A percentile compares a stretch with the other conserved stretches of the same genome.
Evolutionary conservation across 2,888 invertebrate genomes (phyloP).

Genomic region (Phengaris arion): DNA sequence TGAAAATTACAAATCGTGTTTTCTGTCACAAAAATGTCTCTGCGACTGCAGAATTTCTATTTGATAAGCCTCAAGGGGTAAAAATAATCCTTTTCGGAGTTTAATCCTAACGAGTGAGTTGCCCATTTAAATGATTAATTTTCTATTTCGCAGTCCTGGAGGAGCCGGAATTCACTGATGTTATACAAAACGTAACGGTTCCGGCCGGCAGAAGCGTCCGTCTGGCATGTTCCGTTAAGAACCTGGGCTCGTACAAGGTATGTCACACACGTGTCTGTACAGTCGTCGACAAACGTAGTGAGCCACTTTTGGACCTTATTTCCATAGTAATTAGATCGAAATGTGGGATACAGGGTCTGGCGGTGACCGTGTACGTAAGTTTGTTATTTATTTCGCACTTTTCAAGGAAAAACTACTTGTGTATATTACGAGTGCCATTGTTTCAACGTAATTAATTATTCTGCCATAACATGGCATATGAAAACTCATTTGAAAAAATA

Average conservation of each 20-base stretch:
- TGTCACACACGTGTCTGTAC: slow-evolving; percentile 36
- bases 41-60: slow-evolving; percentile 64
- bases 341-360: too few relatives aligned
- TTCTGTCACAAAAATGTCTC: slow-evolving; percentile 73
- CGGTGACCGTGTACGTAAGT: too few relatives aligned
- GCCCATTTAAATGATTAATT: slow-evolving; percentile 30
- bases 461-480: background rate
- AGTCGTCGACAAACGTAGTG: background rate
- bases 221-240: slow-evolving; percentile 93
- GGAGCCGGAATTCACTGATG: slow-evolving; percentile 94
- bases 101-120: slow-evolving; percentile 22
- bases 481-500: background rate
- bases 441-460: background rate
- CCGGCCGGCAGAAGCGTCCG: slow-evolving; percentile 93
- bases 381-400: background rate
- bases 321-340: too few relatives aligned
- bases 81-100: slow-evolving; percentile 20
- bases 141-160: slow-evolving; percentile 84
- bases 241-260: slow-evolving; percentile 94
- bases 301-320: too few relatives aligned
- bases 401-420: background rate
- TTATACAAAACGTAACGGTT: slow-evolving; percentile 94
- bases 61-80: slow-evolving; percentile 45
- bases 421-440: background rate
- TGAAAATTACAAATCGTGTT: slow-evolving; percentile 78